Conservation (phyloP, 2,888 invertebrate genomes). For the Epiblema foenella region DNA sequence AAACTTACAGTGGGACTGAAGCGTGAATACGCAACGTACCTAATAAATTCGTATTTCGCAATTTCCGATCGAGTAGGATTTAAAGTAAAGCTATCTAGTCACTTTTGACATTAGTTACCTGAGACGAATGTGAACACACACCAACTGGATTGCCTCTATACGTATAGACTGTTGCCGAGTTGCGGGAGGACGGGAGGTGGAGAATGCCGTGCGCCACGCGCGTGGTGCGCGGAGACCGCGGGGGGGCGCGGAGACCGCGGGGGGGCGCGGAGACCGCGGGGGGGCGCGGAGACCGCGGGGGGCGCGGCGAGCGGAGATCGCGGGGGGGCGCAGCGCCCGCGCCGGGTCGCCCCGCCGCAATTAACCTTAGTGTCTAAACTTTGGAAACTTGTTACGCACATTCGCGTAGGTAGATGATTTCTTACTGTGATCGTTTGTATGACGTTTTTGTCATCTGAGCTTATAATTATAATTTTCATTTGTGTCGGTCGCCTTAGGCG, state of each 20-base stretch:
- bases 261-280: too few species aligned
- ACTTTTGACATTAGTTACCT: constrained; percentile 46
- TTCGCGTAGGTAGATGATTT: constrained; percentile 81
- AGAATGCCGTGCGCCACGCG: background rate
- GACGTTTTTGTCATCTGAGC: constrained; percentile 61
- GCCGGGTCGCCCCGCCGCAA: constrained; percentile 45
- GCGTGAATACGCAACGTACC: constrained; percentile 52
- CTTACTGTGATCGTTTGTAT: constrained; percentile 81
- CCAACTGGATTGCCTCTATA: constrained; percentile 45
- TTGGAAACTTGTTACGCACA: constrained; percentile 78
- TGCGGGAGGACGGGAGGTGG: constrained; percentile 3
- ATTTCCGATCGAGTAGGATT: constrained; percentile 53
- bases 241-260: background rate
- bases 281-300: background rate
- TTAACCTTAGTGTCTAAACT: constrained; percentile 61
- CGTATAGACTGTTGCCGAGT: constrained; percentile 30
- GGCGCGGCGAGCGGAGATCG: too few species aligned
- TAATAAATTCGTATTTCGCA: constrained; percentile 51
- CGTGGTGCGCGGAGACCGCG: too few species aligned
- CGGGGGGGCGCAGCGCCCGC: constrained; percentile 30
- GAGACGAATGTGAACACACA: constrained; percentile 43
- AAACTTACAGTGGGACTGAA: constrained; percentile 77
- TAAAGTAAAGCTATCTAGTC: constrained; percentile 49
- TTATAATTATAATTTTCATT: constrained; percentile 51
- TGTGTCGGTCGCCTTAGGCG: constrained; percentile 40